phyloP scores from a whole-genome alignment of 2,888 invertebrate genomes.

The Helicoverpa assulta region DNA sequence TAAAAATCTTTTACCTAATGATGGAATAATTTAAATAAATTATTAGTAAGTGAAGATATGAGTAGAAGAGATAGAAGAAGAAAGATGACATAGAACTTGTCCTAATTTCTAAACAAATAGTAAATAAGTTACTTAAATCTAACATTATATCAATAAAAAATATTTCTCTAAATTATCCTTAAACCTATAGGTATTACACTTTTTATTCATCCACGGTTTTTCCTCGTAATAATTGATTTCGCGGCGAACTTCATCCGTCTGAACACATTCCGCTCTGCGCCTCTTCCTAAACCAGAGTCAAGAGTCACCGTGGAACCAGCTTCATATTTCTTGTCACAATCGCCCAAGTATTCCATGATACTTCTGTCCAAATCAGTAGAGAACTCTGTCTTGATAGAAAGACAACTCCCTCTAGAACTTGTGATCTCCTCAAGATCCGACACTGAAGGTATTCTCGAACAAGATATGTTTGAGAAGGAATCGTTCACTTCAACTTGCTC shows the following conservation, averaged over 20 bases:
- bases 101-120: not conserved
- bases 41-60: not conserved
- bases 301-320: slow-evolving; percentile 34
- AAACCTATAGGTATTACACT: not conserved
- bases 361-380: slow-evolving; percentile 35
- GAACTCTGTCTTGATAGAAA: slow-evolving; percentile 46
- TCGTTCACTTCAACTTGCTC: slow-evolving; percentile 62
- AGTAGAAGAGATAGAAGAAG: not conserved
- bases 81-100: not conserved
- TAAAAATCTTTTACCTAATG: no score
- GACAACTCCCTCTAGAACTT: slow-evolving; percentile 11
- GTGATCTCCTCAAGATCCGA: slow-evolving; percentile 53
- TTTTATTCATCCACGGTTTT: slow-evolving; percentile 41
- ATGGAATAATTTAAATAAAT: not conserved
- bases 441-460: slow-evolving; percentile 63
- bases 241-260: slow-evolving; percentile 57
- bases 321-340: slow-evolving; percentile 21
- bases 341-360: slow-evolving; percentile 43
- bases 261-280: slow-evolving; percentile 51
- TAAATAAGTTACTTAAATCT: no score
- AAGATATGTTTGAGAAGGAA: slow-evolving; percentile 73
- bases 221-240: slow-evolving; percentile 57
- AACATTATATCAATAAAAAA: not conserved
- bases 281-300: slow-evolving; percentile 50
- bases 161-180: not conserved